A percentile compares a stretch with the other conserved stretches of the same genome.
Evolutionary conservation across 1,140 invertebrate species (phyloP).

Genomic region (Uloborus diversus): DNA sequence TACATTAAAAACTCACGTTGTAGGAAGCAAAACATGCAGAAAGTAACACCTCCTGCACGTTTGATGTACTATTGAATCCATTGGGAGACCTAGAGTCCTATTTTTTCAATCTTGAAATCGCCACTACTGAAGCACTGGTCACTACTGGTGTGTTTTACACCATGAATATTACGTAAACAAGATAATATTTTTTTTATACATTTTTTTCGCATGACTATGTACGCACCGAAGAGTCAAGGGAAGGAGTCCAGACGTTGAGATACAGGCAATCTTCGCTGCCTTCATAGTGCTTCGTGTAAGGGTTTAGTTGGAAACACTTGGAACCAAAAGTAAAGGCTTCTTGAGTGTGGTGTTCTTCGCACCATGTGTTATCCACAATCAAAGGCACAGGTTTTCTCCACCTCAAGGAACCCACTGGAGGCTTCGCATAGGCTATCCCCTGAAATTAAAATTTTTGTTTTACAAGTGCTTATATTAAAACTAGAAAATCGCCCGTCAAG

Average conservation of each 20-base stretch:
- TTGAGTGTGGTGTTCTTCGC: slow-evolving; percentile 39
- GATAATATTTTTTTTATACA: neutral
- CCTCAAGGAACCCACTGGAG: slow-evolving; percentile 73
- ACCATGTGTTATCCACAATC: slow-evolving; percentile 47
- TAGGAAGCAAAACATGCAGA: too few species aligned
- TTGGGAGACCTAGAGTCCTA: too few species aligned
- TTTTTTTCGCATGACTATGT: too few species aligned
- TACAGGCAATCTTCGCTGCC: slow-evolving; percentile 91
- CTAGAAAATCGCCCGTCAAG: too few species aligned
- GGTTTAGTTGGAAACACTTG: slow-evolving; percentile 58
- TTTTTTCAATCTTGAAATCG: too few species aligned
- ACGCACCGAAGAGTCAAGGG: slow-evolving; percentile 52
- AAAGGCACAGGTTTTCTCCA: slow-evolving; percentile 63
- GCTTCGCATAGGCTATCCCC: slow-evolving; percentile 77
- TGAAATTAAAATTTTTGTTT: too few species aligned
- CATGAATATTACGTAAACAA: neutral
- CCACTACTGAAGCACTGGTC: too few species aligned
- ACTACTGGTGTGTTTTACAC: too few species aligned
- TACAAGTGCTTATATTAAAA: too few species aligned
- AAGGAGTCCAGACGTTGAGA: slow-evolving; percentile 90
- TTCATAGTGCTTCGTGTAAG: slow-evolving; percentile 56
- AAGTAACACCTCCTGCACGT: too few species aligned
- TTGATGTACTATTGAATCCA: too few species aligned
- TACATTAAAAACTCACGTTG: too few species aligned
- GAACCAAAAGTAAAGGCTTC: slow-evolving; percentile 57